Evolutionary conservation across 2,888 invertebrate genomes (phyloP).

Genomic region (Stenichneumon culpator): DNA sequence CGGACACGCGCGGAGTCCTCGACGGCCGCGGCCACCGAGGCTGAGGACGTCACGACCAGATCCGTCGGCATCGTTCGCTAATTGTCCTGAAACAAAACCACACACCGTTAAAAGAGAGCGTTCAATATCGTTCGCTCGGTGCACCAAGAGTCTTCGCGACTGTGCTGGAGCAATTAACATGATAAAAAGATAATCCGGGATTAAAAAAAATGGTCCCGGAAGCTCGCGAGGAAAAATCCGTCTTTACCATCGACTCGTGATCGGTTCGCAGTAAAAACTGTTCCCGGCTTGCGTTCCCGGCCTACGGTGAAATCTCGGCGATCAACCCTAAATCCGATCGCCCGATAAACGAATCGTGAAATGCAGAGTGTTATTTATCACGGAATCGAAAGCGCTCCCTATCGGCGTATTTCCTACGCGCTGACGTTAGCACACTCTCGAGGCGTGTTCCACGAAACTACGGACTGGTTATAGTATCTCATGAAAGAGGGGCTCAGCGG

Average conservation of each 20-base stretch:
- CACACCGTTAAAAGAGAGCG: neutral
- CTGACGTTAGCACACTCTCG: conserved; percentile 63
- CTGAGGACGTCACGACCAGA: conserved; percentile 82
- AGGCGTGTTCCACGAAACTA: conserved; percentile 73
- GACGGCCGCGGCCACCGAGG: conserved; percentile 76
- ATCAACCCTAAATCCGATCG: neutral
- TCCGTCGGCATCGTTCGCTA: conserved; percentile 82
- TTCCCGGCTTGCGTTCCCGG: too few relatives aligned
- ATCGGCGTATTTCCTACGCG: conserved; percentile 67
- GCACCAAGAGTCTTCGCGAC: too few relatives aligned
- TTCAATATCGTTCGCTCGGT: neutral
- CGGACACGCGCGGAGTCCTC: conserved; percentile 80
- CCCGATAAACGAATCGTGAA: conserved; percentile 47
- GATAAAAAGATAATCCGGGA: neutral
- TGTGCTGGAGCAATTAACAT: neutral
- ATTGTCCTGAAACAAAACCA: conserved; percentile 26
- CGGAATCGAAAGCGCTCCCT: conserved; percentile 69
- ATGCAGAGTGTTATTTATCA: conserved; percentile 38
- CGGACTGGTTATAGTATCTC: conserved; percentile 76
- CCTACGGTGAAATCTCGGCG: neutral
- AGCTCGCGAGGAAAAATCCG: neutral
- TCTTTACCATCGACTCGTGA: neutral
- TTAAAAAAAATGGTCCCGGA: neutral
- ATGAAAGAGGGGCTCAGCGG: conserved; percentile 65
- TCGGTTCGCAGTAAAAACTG: neutral